A percentile compares a stretch with the other conserved stretches of the same genome.
phyloP scores from a whole-genome alignment of 2,888 invertebrate species.

The Schizaphis graminum region DNA sequence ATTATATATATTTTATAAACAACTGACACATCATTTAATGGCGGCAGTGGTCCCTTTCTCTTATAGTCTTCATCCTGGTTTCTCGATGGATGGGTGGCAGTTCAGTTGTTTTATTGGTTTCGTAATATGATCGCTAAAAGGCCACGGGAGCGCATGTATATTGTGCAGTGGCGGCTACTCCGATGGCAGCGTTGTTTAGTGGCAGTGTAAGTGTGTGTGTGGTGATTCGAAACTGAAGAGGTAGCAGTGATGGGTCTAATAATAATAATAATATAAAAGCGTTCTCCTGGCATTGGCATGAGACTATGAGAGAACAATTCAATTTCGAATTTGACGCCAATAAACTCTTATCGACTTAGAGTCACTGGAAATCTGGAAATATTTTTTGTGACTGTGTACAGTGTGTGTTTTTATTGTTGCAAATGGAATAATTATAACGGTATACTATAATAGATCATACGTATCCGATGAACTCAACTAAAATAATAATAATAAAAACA shows the following conservation, averaged over 20 bases:
- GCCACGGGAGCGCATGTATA: neutral
- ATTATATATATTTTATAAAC: neutral
- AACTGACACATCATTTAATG: neutral
- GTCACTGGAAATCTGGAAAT: constrained; percentile 19
- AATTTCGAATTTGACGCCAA: constrained; percentile 27
- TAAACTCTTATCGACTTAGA: neutral
- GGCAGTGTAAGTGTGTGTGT: neutral
- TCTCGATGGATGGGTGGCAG: neutral
- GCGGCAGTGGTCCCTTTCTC: neutral
- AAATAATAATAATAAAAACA: neutral
- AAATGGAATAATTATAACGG: neutral
- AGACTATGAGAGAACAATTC: neutral
- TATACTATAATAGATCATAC: neutral
- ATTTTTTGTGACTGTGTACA: neutral
- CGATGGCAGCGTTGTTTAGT: neutral
- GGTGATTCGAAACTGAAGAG: neutral
- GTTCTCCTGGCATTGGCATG: neutral
- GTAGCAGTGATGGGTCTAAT: neutral
- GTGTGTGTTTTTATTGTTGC: neutral
- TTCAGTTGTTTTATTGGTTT: constrained; percentile 54
- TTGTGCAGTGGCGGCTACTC: neutral
- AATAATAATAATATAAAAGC: constrained; percentile 27
- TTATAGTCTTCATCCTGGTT: neutral
- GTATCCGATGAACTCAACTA: neutral
- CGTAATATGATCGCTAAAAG: constrained; percentile 47